Percentiles rank a stretch among this genome's conserved stretches.
Conservation (phyloP, 2,888 invertebrate species). For the Apoda limacodes region DNA sequence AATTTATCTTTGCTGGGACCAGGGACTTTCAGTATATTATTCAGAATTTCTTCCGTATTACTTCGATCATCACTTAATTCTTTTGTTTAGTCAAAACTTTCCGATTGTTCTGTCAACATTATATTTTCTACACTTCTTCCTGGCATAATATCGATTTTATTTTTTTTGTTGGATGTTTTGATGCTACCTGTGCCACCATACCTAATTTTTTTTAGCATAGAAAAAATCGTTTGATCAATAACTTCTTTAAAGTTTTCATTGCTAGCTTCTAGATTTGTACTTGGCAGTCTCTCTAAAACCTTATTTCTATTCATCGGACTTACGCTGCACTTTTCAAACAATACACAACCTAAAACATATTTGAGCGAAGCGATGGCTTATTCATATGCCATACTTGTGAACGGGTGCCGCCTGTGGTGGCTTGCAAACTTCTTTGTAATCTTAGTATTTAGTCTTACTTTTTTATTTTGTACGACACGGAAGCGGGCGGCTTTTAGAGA, state of each 20-base stretch:
- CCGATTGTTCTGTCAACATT: no score
- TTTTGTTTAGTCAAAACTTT: conserved; percentile 2
- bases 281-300: conserved; percentile 4
- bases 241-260: conserved; percentile 5
- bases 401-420: no score
- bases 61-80: conserved; percentile 6
- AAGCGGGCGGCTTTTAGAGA: no score
- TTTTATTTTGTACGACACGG: no score
- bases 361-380: no score
- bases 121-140: conserved; percentile 12
- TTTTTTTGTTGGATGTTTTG: conserved; percentile 5
- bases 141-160: conserved; percentile 9
- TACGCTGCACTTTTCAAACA: conserved; percentile 1
- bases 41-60: conserved; percentile 6
- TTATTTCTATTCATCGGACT: conserved; percentile 4
- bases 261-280: neutral
- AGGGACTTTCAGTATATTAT: no score
- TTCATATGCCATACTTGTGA: no score
- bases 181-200: conserved; percentile 3
- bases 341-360: no score
- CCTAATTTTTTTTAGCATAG: conserved; percentile 9
- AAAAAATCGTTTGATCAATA: conserved; percentile 5
- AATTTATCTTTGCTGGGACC: no score
- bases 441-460: no score
- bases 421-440: no score